Evolutionary conservation across 2,797 vertebrate species (phyloP), one percentile per base, ranked within the genome.

Genomic region (Galaxias olidus): DNA sequence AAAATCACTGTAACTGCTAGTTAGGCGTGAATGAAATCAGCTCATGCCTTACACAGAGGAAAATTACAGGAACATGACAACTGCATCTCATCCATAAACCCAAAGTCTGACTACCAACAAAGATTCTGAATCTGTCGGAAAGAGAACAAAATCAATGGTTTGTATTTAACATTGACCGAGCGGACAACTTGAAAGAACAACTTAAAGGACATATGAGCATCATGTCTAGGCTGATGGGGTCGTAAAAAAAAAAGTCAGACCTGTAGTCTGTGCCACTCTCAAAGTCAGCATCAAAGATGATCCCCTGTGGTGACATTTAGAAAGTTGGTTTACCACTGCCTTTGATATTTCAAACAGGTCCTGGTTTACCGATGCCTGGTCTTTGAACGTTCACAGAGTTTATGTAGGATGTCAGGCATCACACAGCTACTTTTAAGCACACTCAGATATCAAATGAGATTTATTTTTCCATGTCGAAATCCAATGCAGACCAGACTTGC

Each of bases 261-360:
- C 73, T 87, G 71, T 86, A 85, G 87, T 87, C 86, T 85, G 73
- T 73, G 79, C 81, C 84, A 76, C 84, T 80, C 65, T 64, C 77
- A 78, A 87, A 86, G 77, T 91, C 83, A 86, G 84, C 87, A 69
- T 74, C 69, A 53, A 69, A 77, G 76, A 87, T 83, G 78, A 86
- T 81, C 82, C 84, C 83, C 87, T 65, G 75, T 63, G 63, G 81
- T 91, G 89, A 89, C 87, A 91, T 92, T 90, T 89, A 79, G 75
- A 86, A 89, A 87, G 85, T 86, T 89, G 80, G 72, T 87, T 80
- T 87, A 83, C 77, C 19, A 69, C 45, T 30, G 3, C 42, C 85
- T 90, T 90, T 87, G 86, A 91, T 90, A 89, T 90, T 91, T 91
- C 81, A 88, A 88, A 88, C 78, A 80, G 75, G 78, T 77, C n/a